Conservation (phyloP, 2,888 invertebrate species). For the Argynnis bischoffii region DNA sequence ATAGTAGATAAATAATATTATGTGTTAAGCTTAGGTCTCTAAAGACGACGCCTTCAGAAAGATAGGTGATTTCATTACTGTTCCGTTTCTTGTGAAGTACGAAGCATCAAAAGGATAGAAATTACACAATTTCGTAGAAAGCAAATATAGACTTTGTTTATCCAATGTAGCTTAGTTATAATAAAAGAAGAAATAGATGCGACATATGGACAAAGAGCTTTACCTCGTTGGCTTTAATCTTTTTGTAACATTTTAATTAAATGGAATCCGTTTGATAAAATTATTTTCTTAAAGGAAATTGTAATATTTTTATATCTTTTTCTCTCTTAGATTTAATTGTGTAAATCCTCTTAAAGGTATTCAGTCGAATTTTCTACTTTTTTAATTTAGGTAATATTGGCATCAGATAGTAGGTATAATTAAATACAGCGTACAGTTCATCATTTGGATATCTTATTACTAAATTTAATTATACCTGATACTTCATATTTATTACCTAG, state of each 20-base stretch:
- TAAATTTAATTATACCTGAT: not conserved
- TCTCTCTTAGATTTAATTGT: conserved; percentile 68
- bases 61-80: no score
- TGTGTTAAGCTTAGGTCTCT: no score
- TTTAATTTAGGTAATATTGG: conserved; percentile 52
- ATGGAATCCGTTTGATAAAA: conserved; percentile 1
- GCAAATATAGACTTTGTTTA: no score
- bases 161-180: no score
- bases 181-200: no score
- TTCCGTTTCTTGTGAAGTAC: no score
- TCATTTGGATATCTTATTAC: conserved; percentile 46
- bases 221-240: not conserved
- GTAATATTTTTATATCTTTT: conserved; percentile 14
- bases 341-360: conserved; percentile 69
- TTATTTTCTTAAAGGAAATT: conserved; percentile 10
- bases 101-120: no score
- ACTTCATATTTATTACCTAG: no score
- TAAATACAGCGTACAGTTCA: conserved; percentile 59
- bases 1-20: no score
- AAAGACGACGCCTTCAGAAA: no score
- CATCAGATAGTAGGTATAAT: conserved; percentile 56
- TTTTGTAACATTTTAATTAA: conserved; percentile 12
- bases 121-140: no score
- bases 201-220: no score
- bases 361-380: conserved; percentile 59